A percentile compares a stretch with the other conserved stretches of the same genome.
Evolutionary conservation across 2,888 invertebrate genomes (phyloP).

Genomic region (Trissolcus japonicus): DNA sequence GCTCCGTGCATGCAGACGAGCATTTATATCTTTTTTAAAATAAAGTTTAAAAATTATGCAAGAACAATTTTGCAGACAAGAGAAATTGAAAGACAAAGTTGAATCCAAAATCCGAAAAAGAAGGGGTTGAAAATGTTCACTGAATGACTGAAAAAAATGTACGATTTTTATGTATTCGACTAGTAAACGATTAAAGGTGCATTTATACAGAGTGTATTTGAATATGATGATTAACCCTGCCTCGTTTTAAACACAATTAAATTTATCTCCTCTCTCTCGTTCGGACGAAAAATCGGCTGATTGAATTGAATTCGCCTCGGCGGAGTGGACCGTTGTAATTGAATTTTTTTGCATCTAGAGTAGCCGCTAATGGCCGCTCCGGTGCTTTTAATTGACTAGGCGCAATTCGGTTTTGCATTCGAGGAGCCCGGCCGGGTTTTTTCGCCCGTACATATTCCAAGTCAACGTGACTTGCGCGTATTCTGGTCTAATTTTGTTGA

Average conservation of each 20-base stretch:
- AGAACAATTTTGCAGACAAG: too few species aligned
- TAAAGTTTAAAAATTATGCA: too few species aligned
- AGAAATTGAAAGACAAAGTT: too few species aligned
- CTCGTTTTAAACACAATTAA: constrained; percentile 31
- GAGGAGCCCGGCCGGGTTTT: too few species aligned
- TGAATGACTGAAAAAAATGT: too few species aligned
- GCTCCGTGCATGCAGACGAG: too few species aligned
- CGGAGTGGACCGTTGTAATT: constrained; percentile 38
- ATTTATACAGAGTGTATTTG: constrained; percentile 30
- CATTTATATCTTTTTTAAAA: too few species aligned
- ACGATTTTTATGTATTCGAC: too few species aligned
- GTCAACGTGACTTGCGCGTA: constrained; percentile 39
- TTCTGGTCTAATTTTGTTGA: constrained; percentile 45
- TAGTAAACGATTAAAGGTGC: constrained; percentile 28
- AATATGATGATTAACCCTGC: constrained; percentile 14
- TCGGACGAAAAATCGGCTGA: constrained; percentile 14
- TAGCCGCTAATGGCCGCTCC: constrained; percentile 28
- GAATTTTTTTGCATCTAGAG: constrained; percentile 39
- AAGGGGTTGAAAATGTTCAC: too few species aligned
- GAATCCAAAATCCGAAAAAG: too few species aligned
- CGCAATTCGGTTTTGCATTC: constrained; percentile 4
- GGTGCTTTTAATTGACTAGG: constrained; percentile 29
- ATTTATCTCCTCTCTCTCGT: constrained; percentile 21
- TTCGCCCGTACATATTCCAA: constrained; percentile 13
- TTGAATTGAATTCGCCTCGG: constrained; percentile 41